These are phyloP conservation scores for Athrips mouffetella DNA, from an alignment of 2,888 invertebrate genomes.

Conservation along the genomic window DNA sequence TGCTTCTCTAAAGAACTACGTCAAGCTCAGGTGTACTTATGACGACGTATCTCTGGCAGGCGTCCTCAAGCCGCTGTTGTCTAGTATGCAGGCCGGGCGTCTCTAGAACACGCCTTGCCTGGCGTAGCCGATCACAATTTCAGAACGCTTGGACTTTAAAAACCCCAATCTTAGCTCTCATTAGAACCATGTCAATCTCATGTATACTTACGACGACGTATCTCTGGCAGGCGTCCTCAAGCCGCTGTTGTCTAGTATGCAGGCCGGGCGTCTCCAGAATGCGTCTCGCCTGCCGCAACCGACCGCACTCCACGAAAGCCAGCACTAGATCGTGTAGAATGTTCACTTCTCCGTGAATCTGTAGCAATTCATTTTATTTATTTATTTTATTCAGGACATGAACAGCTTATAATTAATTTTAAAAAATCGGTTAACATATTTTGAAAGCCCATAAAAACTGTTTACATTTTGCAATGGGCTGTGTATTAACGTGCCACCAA, in stretches of 20 bases:
- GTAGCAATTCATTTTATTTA: too few relatives aligned
- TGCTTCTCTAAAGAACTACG: too few relatives aligned
- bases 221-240: conserved; percentile 82
- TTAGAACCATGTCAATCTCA: background rate
- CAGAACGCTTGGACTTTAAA: too few relatives aligned
- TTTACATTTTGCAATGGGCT: too few relatives aligned
- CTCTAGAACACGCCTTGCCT: conserved; percentile 92
- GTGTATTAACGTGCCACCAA: too few relatives aligned
- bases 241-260: conserved; percentile 81
- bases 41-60: conserved; percentile 81
- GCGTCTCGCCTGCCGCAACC: conserved; percentile 87
- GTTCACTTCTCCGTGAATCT: conserved; percentile 88
- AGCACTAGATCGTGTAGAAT: conserved; percentile 90
- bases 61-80: conserved; percentile 81
- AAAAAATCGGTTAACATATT: too few relatives aligned
- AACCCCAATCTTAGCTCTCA: too few relatives aligned
- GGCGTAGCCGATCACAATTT: conserved; percentile 86
- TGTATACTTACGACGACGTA: conserved; percentile 46
- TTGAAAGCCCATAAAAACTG: too few relatives aligned
- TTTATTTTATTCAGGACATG: too few relatives aligned
- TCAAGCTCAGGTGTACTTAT: background rate
- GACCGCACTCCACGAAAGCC: conserved; percentile 89
- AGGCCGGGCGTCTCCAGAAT: conserved; percentile 92
- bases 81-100: conserved; percentile 87
- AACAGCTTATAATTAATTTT: too few relatives aligned